Evolutionary conservation across 2,888 invertebrate species (phyloP).

Genomic region (Xylota segnis): DNA sequence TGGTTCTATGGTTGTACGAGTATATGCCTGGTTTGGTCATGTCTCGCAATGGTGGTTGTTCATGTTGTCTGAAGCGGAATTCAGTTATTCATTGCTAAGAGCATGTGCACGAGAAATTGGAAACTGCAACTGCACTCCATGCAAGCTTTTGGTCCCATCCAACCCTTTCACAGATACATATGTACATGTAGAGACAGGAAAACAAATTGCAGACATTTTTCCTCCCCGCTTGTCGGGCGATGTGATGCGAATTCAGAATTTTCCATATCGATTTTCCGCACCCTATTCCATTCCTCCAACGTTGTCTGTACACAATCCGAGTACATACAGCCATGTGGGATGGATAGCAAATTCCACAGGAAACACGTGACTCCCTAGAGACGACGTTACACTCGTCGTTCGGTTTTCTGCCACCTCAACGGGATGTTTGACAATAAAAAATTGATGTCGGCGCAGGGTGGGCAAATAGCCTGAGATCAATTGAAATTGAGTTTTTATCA

Average conservation of each 20-base stretch:
- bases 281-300: not conserved
- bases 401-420: slow-evolving; percentile 1
- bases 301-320: not conserved
- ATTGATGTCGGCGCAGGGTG: slow-evolving; percentile 16
- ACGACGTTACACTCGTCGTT: slow-evolving; percentile 23
- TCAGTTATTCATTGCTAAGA: slow-evolving; percentile 64
- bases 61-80: slow-evolving; percentile 63
- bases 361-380: slow-evolving; percentile 49
- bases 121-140: slow-evolving; percentile 63
- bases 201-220: slow-evolving; percentile 27
- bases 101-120: slow-evolving; percentile 62
- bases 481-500: slow-evolving; percentile 58
- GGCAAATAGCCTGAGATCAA: slow-evolving; percentile 62
- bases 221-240: not conserved
- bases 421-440: slow-evolving; percentile 58
- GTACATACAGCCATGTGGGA: not conserved
- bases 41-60: slow-evolving; percentile 19
- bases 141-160: not conserved
- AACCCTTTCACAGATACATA: slow-evolving; percentile 37
- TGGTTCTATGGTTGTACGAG: not conserved
- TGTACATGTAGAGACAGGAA: not conserved
- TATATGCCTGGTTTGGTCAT: slow-evolving; percentile 13
- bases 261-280: slow-evolving; percentile 52
- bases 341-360: slow-evolving; percentile 32
- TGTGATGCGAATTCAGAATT: slow-evolving; percentile 26